Base-by-base conservation (phyloP, 2,888 invertebrate species). In the Drosophila merina region DNA sequence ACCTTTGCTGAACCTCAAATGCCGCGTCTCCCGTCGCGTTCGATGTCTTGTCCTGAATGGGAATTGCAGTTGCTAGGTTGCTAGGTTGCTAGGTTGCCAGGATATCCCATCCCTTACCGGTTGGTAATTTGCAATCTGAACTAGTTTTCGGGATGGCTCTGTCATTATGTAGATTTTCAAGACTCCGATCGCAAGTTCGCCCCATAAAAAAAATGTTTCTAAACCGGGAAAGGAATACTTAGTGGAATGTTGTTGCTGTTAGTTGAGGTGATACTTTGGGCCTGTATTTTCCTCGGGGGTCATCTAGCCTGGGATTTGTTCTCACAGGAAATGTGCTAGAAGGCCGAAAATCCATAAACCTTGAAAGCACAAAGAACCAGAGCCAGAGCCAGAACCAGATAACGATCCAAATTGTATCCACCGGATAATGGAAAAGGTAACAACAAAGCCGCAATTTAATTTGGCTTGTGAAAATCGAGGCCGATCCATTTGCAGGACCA, bases 121-220 rank as follows among this genome's bases (percentile, higher is more conserved):
- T 84, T 86, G 75, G 63, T 79, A 79, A 84, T 84, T 86, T 86
- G 84, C 84, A 59, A 78, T 64, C 76, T 77, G 84, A 83, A 86
- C 84, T 84, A 84, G 84, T 84, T 84, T 71, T 62, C 55, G 44
- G 69, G 28, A 55, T 64, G 52, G 50, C 38, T 47, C 66, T 81
- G 71, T 81, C 82, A 81, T 82, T 85, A 83, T 83, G 82, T 71
- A 85, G 82, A 83, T 83, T 85, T 72, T 63, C 59, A 14, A 40
- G 62, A 30, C 60, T 48, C 10, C 40, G 33, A 33, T 49, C 44
- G 49, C 38, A 36, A 60, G 40, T 9, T 20, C 45, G 44, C 72
- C 76, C 67, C 49, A 26, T 44, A 52, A 30, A 57, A 26, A n/a
- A 47, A 55, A 30, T 14, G 31, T 30, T 50, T 36, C n/a, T 33